A percentile compares a stretch with the other conserved stretches of the same genome.
Evolutionary conservation across 1,140 invertebrate genomes (phyloP).

Genomic region (Anoplolepis gracilipes): DNA sequence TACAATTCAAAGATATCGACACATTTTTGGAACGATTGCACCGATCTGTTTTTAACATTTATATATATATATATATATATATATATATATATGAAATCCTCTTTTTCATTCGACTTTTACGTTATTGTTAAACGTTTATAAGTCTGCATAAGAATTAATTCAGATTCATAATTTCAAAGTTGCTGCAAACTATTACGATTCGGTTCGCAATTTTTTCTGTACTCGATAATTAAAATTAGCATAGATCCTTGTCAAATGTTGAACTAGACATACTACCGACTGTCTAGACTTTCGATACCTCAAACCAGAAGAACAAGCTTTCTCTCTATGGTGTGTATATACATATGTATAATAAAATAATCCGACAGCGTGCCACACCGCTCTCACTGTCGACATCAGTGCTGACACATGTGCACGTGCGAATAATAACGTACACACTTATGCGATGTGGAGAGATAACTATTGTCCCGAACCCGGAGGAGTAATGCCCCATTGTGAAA

Average conservation of each 20-base stretch:
- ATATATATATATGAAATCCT: too few species aligned
- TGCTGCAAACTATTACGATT: background rate
- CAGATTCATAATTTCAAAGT: background rate
- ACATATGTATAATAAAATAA: constrained; percentile 28
- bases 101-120: background rate
- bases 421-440: constrained; percentile 72
- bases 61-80: background rate
- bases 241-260: background rate
- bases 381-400: constrained; percentile 34
- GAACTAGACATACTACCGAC: background rate
- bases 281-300: constrained; percentile 16
- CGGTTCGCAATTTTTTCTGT: background rate
- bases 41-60: too few species aligned
- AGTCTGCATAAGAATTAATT: background rate
- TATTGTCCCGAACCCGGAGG: constrained; percentile 67
- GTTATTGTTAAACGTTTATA: background rate
- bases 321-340: background rate
- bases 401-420: constrained; percentile 65
- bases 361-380: background rate
- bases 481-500: constrained; percentile 78
- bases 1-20: background rate
- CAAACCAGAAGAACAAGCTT: background rate
- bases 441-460: constrained; percentile 67
- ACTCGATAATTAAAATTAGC: constrained; percentile 4
- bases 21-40: background rate